Evolutionary conservation across 2,113 vertebrate genomes (phyloP), one percentile per base, ranked within the genome.

Genomic region (Capra hircus): DNA sequence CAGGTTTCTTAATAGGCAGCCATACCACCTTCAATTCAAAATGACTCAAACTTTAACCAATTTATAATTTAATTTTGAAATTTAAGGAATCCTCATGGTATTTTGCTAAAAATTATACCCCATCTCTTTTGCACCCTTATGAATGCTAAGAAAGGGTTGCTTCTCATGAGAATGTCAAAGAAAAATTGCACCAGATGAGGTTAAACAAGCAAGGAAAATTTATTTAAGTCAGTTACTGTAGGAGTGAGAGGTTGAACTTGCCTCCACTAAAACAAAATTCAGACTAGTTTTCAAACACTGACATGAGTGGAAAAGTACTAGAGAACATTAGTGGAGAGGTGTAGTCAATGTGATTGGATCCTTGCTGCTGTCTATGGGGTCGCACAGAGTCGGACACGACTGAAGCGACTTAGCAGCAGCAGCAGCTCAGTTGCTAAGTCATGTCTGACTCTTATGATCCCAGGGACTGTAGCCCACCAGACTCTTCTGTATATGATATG

Each of bases 161-260:
- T 90, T 97, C 33, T 91, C n/a, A 94, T 92, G 45, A 10, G 9
- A 84, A 10, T 57, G 17, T 89, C 5, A 93, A 92, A 87, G 40
- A 82, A 71, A 88, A 77, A 50, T 21, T n/a, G 7, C 14, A 53
- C 1, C 19, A 71, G 36, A 30, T 48, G 8, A 9, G 36, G 28
- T 55, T 60, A 84, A 92, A 84, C 7, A 64, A 13, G 4, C 8
- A 92, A 48, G 33, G 36, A 77, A 81, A 28, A 53, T 84, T 59
- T 92, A 83, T 62, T 57, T 14, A 92, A 81, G 15, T 52, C 33
- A 55, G 6, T 12, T 64, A 16, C 3, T 67, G 1, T 30, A 48
- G 14, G 3, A 15, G 3, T 64, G 60, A 86, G 33, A 78, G 5
- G 23, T 16, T 84, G 14, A 77, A 33, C 5, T 91, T 10, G 52